Conservation (phyloP, 2,888 invertebrate species). For the Drosophila kokeensis region DNA sequence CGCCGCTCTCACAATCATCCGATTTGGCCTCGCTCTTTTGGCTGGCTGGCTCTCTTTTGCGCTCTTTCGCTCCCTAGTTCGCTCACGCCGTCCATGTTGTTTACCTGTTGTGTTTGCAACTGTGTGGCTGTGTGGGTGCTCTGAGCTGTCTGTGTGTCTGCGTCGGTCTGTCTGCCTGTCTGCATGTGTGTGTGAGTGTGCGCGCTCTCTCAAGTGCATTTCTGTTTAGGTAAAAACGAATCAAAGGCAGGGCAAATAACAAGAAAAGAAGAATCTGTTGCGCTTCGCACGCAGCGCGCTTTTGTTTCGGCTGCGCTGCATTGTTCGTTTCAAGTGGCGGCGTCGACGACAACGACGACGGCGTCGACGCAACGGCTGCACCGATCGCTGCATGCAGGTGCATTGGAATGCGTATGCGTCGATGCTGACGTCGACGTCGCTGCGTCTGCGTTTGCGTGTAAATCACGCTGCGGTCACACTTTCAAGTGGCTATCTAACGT, state of each 20-base stretch:
- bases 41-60: slow-evolving; percentile 16
- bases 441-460: slow-evolving; percentile 61
- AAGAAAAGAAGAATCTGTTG: slow-evolving; percentile 78
- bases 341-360: slow-evolving; percentile 43
- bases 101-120: slow-evolving; percentile 65
- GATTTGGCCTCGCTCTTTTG: slow-evolving; percentile 16
- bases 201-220: slow-evolving; percentile 77
- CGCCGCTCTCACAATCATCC: slow-evolving; percentile 44
- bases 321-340: slow-evolving; percentile 75
- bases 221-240: slow-evolving; percentile 80
- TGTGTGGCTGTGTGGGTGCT: slow-evolving; percentile 52
- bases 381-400: slow-evolving; percentile 67
- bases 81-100: slow-evolving; percentile 61
- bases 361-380: slow-evolving; percentile 17
- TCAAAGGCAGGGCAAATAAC: slow-evolving; percentile 77
- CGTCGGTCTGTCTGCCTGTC: background rate
- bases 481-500: slow-evolving; percentile 73
- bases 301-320: slow-evolving; percentile 67
- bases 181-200: slow-evolving; percentile 4
- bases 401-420: slow-evolving; percentile 74
- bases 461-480: slow-evolving; percentile 81
- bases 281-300: slow-evolving; percentile 72
- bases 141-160: slow-evolving; percentile 24
- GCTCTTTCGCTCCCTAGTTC: slow-evolving; percentile 26
- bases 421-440: slow-evolving; percentile 51